Base-by-base conservation (phyloP, 2,113 vertebrate genomes). In the Phaethon lepturus region DNA sequence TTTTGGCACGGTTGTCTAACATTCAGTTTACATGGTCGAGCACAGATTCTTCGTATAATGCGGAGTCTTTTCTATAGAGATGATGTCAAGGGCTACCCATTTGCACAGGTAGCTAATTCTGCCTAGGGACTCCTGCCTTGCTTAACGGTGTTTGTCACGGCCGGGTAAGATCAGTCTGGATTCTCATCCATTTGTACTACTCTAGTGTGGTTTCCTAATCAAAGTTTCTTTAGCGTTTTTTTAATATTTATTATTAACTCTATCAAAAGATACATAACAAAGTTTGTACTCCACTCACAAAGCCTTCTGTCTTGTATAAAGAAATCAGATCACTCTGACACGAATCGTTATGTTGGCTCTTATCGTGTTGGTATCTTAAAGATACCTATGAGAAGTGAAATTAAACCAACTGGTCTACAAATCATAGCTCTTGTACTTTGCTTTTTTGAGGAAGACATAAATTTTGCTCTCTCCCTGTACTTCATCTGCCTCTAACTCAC, bases 391-490 rank as follows among this genome's bases (percentile, higher is more conserved):
- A 95, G 49, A 72, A 86, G 35, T 47, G 60, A 80, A 84, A 90
- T 64, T 26, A 90, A 90, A n/a, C 31, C 5, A 8, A 28, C 10
- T 40, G 11, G 26, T 66, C 85, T 62, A 55, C 49, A 84, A 53
- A 69, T 35, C 68, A 23, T 22, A 83, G 28, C 52, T 47, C 52
- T 44, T 67, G 18, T 5, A 19, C 29, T 64, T 66, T 20, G 22
- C 13, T 35, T 96, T 60, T 64, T 67, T 53, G 56, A 95, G 19
- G 38, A 94, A 96, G 42, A 59, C 69, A 62, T 62, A 35, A 81
- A 19, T 85, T 90, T 86, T 75, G 10, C 78, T 72, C 85, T 82
- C 62, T 86, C 66, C 38, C 10, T 8, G 26, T 17, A 63, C 31
- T 78, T 71, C 82, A 78, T 19, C 81, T 81, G 55, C 68, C 64